phyloP scores from a whole-genome alignment of 2,888 invertebrate species.

The Dromius quadrimaculatus region DNA sequence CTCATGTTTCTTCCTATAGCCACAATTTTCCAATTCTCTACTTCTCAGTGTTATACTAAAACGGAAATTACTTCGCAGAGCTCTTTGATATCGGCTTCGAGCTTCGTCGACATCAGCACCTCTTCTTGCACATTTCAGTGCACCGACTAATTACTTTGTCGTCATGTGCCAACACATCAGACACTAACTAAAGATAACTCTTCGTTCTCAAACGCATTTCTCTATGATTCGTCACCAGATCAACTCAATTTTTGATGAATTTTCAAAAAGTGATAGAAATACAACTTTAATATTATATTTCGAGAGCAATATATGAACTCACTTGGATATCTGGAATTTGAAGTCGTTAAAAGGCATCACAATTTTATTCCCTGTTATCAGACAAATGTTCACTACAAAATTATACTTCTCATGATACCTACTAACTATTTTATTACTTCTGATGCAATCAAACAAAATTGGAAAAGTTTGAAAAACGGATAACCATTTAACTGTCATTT shows the following conservation, averaged over 20 bases:
- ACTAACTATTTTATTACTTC: not conserved
- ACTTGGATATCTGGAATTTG: no score
- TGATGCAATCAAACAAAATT: constrained; percentile 5
- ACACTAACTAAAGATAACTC: not conserved
- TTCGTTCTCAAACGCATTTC: not conserved
- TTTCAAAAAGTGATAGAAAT: no score
- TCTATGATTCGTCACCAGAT: not conserved
- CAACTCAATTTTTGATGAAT: not conserved
- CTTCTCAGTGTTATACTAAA: no score
- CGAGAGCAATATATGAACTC: no score
- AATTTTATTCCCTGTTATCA: no score
- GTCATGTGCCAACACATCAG: not conserved
- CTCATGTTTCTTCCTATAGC: no score
- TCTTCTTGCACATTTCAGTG: not conserved
- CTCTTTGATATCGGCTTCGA: not conserved
- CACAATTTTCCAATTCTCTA: no score
- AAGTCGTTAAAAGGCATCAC: no score
- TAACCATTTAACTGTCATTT: constrained; percentile 23
- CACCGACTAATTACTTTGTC: not conserved
- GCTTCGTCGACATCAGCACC: not conserved
- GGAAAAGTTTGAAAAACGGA: constrained; percentile 13
- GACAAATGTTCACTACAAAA: no score
- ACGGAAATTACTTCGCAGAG: no score
- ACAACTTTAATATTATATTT: no score
- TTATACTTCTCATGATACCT: no score